A percentile compares a stretch with the other conserved stretches of the same genome.
Evolutionary conservation across 1,140 invertebrate species (phyloP).

Genomic region (Zeugodacus cucurbitae): DNA sequence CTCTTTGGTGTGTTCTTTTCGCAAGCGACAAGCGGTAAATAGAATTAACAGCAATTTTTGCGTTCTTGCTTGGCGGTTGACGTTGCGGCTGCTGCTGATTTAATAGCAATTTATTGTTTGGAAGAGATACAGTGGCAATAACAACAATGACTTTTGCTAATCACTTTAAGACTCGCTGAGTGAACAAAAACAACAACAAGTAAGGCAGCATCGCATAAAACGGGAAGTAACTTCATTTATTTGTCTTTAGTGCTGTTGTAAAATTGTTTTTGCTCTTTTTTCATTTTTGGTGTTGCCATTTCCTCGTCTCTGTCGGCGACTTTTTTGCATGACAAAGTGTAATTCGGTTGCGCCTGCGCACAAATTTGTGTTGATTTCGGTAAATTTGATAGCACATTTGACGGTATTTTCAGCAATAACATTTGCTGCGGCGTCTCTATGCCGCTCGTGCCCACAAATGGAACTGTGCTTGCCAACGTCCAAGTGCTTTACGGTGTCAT

Average conservation of each 20-base stretch:
- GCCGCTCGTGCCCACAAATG: neutral
- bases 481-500: neutral
- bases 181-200: neutral
- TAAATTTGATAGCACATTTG: neutral
- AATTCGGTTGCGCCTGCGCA: constrained; percentile 1
- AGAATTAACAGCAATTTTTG: constrained; percentile 23
- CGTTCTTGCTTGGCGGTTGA: neutral
- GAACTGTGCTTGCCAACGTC: neutral
- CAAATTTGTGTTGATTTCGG: neutral
- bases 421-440: neutral
- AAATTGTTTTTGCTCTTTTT: neutral
- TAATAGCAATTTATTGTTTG: neutral
- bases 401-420: neutral
- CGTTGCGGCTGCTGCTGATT: neutral
- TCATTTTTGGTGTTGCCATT: neutral
- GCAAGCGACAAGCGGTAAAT: constrained; percentile 14
- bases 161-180: neutral
- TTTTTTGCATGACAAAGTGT: constrained; percentile 15
- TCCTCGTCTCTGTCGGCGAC: neutral
- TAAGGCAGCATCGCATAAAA: neutral
- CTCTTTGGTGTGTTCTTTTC: neutral
- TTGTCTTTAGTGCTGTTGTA: neutral
- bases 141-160: neutral
- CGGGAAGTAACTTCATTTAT: neutral
- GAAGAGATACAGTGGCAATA: neutral